A percentile compares a stretch with the other conserved stretches of the same genome.
Evolutionary conservation across 2,888 invertebrate genomes (phyloP).

Genomic region (Phyllotreta striolata): DNA sequence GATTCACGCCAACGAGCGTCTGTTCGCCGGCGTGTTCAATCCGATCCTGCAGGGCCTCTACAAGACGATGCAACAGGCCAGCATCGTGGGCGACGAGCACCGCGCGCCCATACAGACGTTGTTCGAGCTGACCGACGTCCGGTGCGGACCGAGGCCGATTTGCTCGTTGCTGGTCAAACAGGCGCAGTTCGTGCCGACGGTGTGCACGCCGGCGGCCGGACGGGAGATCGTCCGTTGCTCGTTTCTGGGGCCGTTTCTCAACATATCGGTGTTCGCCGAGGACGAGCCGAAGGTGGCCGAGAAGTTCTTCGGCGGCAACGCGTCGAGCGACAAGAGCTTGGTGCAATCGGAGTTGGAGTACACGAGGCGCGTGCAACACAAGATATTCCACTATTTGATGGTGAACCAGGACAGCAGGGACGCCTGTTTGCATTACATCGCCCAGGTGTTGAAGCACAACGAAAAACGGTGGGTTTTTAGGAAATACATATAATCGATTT

Average conservation of each 20-base stretch:
- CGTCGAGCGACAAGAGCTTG: slow-evolving; percentile 70
- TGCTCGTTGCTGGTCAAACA: slow-evolving; percentile 67
- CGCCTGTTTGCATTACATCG: slow-evolving; percentile 80
- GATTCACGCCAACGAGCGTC: slow-evolving; percentile 66
- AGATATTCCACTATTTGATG: slow-evolving; percentile 83
- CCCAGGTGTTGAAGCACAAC: slow-evolving; percentile 79
- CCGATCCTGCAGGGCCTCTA: slow-evolving; percentile 77
- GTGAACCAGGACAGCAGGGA: slow-evolving; percentile 84
- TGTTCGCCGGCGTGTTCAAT: slow-evolving; percentile 69
- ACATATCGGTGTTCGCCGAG: slow-evolving; percentile 91
- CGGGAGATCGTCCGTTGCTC: slow-evolving; percentile 86
- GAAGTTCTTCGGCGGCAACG: slow-evolving; percentile 65
- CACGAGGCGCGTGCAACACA: slow-evolving; percentile 78
- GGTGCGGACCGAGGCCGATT: slow-evolving; percentile 79
- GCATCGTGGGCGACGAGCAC: slow-evolving; percentile 74
- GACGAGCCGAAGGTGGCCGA: slow-evolving; percentile 76
- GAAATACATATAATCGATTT: too few species aligned
- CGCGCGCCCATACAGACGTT: slow-evolving; percentile 68
- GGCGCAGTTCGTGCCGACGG: slow-evolving; percentile 76
- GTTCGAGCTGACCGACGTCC: slow-evolving; percentile 82
- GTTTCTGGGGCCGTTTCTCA: slow-evolving; percentile 90
- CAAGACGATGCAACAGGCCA: slow-evolving; percentile 72
- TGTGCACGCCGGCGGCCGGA: slow-evolving; percentile 79
- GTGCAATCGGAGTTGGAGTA: slow-evolving; percentile 83
- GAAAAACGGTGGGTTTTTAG: slow-evolving; percentile 69